Evolutionary conservation across 2,113 vertebrate genomes (phyloP).

Genomic region (Illadopsis cleaveri): DNA sequence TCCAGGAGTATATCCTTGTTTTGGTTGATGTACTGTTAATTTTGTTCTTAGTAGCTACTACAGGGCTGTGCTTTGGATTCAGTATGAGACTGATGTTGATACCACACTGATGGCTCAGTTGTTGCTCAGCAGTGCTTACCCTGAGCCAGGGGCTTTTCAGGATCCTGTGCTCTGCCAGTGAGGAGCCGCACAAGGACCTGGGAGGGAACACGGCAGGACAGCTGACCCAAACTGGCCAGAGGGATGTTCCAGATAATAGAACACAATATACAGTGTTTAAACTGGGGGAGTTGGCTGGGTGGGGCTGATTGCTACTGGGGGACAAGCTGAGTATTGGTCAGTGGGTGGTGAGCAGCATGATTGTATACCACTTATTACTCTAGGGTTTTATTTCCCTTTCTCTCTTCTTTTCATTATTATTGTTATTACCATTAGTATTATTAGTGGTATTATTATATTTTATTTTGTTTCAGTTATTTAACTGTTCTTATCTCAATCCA

Average conservation of each 20-base stretch:
- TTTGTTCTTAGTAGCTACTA: neutral
- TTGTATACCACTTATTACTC: neutral
- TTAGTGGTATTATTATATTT: neutral
- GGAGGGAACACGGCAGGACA: neutral
- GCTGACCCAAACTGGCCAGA: neutral
- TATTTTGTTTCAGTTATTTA: neutral
- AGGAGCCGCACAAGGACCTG: neutral
- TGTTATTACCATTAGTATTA: neutral
- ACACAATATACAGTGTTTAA: neutral
- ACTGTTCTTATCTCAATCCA: neutral
- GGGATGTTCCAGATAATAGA: neutral
- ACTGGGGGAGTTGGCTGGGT: neutral
- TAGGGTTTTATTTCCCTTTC: neutral
- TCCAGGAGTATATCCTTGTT: neutral
- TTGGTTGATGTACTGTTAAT: neutral
- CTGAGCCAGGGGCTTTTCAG: neutral
- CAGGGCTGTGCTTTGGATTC: neutral
- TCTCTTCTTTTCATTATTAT: neutral
- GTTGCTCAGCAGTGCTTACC: neutral
- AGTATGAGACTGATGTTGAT: accelerated
- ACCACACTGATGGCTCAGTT: neutral
- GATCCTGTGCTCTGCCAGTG: neutral
- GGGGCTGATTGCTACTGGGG: neutral
- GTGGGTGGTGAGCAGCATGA: neutral
- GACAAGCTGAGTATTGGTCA: neutral